phyloP scores from a whole-genome alignment of 64 coral and sea anemone species.

The Exaiptasia diaphana region DNA sequence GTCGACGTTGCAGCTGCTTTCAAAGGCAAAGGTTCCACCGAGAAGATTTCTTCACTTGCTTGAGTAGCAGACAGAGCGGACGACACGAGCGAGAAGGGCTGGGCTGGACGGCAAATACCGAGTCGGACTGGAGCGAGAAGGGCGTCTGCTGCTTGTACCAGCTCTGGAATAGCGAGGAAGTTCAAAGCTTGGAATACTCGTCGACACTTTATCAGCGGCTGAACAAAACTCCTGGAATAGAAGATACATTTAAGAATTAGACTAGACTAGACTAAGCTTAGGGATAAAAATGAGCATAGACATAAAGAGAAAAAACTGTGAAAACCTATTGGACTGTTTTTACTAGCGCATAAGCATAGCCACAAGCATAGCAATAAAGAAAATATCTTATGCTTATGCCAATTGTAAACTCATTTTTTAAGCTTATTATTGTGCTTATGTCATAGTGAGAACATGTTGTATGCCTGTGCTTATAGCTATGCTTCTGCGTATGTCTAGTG shows the following conservation, averaged over 20 bases:
- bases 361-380: too few species aligned
- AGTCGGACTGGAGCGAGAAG: constrained; percentile 88
- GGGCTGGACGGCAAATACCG: constrained; percentile 87
- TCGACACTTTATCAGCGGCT: constrained; percentile 71
- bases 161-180: constrained; percentile 79
- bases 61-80: constrained; percentile 75
- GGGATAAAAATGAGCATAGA: too few species aligned
- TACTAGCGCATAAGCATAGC: too few species aligned
- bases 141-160: constrained; percentile 85
- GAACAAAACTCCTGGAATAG: constrained; percentile 65
- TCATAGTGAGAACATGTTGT: too few species aligned
- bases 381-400: too few species aligned
- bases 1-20: constrained; percentile 70
- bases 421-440: too few species aligned
- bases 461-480: too few species aligned
- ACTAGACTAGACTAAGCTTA: too few species aligned
- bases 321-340: too few species aligned
- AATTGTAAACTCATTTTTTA: too few species aligned
- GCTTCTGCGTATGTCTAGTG: too few species aligned
- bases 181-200: constrained; percentile 70
- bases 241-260: neutral
- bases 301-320: too few species aligned
- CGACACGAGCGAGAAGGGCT: constrained; percentile 77
- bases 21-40: constrained; percentile 80
- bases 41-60: constrained; percentile 86